Evolutionary conservation across 2,113 vertebrate genomes (phyloP).

Genomic region (Montifringilla adamsi): DNA sequence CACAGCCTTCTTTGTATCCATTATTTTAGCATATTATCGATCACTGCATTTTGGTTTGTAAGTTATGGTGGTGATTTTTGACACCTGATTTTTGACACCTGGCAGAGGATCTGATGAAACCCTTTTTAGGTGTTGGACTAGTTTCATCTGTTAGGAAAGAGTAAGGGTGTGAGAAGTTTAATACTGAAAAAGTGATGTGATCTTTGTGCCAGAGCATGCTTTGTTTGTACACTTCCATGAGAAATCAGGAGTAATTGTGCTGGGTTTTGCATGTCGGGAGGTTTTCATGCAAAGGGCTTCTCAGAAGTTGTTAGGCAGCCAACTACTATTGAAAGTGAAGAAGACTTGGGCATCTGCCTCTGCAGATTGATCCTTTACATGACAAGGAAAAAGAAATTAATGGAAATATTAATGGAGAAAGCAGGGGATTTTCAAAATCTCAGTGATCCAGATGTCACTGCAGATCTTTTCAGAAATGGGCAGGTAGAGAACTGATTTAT

Average conservation of each 20-base stretch:
- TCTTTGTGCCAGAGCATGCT: neutral
- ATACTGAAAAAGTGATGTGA: constrained; percentile 14
- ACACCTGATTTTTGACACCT: neutral
- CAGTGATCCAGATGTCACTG: neutral
- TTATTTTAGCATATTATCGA: neutral
- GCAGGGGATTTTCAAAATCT: neutral
- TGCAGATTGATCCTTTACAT: neutral
- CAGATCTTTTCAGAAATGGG: neutral
- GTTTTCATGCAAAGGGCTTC: neutral
- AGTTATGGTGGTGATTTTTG: neutral
- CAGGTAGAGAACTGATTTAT: neutral
- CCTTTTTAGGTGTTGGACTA: neutral
- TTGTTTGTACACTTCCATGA: neutral
- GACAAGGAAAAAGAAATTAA: neutral
- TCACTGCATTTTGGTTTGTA: neutral
- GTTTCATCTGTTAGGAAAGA: neutral
- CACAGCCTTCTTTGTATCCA: neutral
- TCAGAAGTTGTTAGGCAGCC: neutral
- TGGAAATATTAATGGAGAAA: neutral
- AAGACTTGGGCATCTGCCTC: neutral
- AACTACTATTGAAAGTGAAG: neutral
- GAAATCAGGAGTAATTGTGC: neutral
- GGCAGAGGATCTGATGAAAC: neutral
- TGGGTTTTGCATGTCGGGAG: neutral
- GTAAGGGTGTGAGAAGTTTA: neutral